Evolutionary conservation across 64 coral and sea anemone genomes (phyloP).

Genomic region (Porites australiensis): DNA sequence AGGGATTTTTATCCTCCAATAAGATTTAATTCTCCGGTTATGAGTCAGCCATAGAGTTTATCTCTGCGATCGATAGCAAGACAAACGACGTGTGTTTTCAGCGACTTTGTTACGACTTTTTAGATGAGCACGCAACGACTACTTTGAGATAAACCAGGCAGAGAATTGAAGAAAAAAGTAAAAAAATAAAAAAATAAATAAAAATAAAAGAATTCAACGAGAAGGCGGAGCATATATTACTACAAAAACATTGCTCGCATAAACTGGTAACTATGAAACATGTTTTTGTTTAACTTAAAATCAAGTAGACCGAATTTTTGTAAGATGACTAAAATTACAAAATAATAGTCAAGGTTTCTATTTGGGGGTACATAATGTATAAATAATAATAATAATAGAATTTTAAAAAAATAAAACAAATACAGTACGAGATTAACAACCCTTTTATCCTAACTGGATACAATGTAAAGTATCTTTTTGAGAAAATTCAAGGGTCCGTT

Average conservation of each 20-base stretch:
- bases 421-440: not conserved
- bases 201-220: not conserved
- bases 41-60: not conserved
- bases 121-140: not conserved
- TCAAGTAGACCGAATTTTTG: no score
- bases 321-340: no score
- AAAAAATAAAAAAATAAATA: not conserved
- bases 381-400: no score
- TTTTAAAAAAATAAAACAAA: no score
- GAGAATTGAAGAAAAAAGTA: not conserved
- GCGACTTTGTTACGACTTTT: not conserved
- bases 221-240: constrained; percentile 23
- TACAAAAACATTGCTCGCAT: constrained; percentile 1
- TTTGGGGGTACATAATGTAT: no score
- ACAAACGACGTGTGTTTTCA: constrained; percentile 15
- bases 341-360: no score
- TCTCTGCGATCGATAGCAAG: not conserved
- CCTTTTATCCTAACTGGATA: not conserved
- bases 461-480: constrained; percentile 23
- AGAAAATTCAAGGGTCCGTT: constrained; percentile 27
- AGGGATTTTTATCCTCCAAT: not conserved
- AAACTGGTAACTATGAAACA: not conserved
- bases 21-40: not conserved
- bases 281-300: no score
- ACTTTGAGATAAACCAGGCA: not conserved